Evolutionary conservation across 1,140 invertebrate species (phyloP).

Genomic region (Papilio glaucus): DNA sequence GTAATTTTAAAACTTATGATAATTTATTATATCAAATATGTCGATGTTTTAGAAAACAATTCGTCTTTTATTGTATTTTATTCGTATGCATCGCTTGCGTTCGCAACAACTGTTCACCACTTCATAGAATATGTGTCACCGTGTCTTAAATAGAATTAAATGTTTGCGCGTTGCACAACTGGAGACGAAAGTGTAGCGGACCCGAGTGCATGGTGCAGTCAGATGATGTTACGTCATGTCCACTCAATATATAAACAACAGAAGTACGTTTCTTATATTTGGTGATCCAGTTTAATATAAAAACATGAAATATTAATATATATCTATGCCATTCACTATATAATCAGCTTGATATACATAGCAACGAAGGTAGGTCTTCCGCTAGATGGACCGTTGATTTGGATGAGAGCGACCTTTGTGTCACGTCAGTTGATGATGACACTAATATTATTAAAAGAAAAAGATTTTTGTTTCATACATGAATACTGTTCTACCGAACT

Average conservation of each 20-base stretch:
- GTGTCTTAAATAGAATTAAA: conserved; percentile 21
- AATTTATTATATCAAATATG: neutral
- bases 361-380: too few relatives aligned
- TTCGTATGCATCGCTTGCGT: neutral
- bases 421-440: too few relatives aligned
- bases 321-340: too few relatives aligned
- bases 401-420: too few relatives aligned
- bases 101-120: neutral
- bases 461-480: too few relatives aligned
- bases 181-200: conserved; percentile 3
- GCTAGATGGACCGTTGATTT: too few relatives aligned
- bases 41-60: neutral
- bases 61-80: neutral
- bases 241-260: neutral
- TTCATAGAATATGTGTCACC: conserved; percentile 23
- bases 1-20: neutral
- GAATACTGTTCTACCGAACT: too few relatives aligned
- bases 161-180: conserved; percentile 12
- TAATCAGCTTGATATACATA: too few relatives aligned
- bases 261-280: too few relatives aligned
- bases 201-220: neutral
- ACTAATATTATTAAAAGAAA: too few relatives aligned
- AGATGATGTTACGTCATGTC: neutral
- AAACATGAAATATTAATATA: too few relatives aligned
- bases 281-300: too few relatives aligned